Conservation (phyloP, 2,113 vertebrate genomes). For the Notarius lentiginosus region DNA sequence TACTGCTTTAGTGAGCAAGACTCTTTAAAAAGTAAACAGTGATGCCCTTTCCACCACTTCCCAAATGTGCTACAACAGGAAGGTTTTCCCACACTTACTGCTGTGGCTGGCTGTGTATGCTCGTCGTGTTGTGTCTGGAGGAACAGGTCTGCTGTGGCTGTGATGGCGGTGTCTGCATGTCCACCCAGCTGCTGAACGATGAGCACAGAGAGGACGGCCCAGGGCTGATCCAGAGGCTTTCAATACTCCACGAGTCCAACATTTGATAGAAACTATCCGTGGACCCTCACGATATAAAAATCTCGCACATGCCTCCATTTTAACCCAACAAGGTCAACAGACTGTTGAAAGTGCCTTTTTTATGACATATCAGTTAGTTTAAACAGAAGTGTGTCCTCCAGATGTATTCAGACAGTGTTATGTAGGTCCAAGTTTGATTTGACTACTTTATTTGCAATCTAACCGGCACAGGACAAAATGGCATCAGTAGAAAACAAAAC, state of each 20-base stretch:
- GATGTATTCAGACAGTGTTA: not conserved
- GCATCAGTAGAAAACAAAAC: not conserved
- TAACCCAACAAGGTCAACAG: not conserved
- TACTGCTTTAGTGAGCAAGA: not conserved
- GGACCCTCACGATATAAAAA: slow-evolving; percentile 26
- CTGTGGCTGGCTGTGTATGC: not conserved
- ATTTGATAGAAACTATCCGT: slow-evolving; percentile 38
- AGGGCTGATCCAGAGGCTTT: slow-evolving; percentile 27
- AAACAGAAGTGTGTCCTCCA: not conserved
- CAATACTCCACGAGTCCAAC: slow-evolving; percentile 42
- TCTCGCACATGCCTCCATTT: slow-evolving; percentile 52
- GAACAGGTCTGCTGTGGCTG: not conserved
- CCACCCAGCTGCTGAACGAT: slow-evolving; percentile 22
- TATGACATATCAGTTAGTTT: not conserved
- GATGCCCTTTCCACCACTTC: not conserved
- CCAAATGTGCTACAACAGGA: not conserved
- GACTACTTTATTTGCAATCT: not conserved
- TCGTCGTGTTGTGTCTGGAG: not conserved
- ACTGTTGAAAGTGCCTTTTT: slow-evolving; percentile 22
- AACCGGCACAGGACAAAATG: not conserved
- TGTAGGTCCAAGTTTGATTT: not conserved
- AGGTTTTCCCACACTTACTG: slow-evolving; percentile 21
- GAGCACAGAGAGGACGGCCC: slow-evolving; percentile 21
- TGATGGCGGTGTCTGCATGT: not conserved
- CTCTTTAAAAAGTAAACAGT: not conserved